Evolutionary conservation across 2,888 invertebrate genomes (phyloP), one percentile per base, ranked within the genome.

Genomic region (Magallana nippona): DNA sequence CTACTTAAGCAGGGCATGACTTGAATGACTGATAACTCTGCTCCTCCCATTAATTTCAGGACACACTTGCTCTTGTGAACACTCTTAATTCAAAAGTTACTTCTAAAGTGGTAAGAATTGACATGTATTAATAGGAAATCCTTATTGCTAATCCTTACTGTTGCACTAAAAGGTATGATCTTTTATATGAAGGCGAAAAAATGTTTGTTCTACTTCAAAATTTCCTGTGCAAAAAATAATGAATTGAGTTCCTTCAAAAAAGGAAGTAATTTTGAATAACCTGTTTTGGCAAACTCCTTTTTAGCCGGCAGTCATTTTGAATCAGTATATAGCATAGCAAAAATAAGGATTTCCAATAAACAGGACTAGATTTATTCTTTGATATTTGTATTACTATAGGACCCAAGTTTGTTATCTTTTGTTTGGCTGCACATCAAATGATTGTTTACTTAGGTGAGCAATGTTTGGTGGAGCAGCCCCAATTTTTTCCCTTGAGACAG

Each of bases 51-150:
- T 71, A 27, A 15, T 71, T 71, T 71, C 71, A 81, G 81, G 81
- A 81, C 57, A 81, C 81, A 57, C 57, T 81, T 17, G 81, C 81
- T 62, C 57, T 81, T 62, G 81, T 81, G 62, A 81, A 62, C 44
- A 81, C 81, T 44, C 44, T 81, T 62, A 81, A 81, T 63, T 44
- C 62, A 27, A 81, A 81, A 57, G 81, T 81, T n/a, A 81, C 58
- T 81, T 62, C 81, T 63, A 81, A 62, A 62, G 57, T 81, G 81
- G 81, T 81, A 81, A 81, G 81, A 44, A 55, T n/a, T 13, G 44
- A 44, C 22, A n/a, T 55, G 44, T 78, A 56, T 22, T 11, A 22
- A 71, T 11, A 71, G 71, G 71, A 71, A 71, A 71, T 71, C 71
- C 71, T 71, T 71, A 71, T 71, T 71, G 71, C 27, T 71, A 32